Base-by-base conservation (phyloP, 2,888 invertebrate genomes). In the Blastobasis adustella region DNA sequence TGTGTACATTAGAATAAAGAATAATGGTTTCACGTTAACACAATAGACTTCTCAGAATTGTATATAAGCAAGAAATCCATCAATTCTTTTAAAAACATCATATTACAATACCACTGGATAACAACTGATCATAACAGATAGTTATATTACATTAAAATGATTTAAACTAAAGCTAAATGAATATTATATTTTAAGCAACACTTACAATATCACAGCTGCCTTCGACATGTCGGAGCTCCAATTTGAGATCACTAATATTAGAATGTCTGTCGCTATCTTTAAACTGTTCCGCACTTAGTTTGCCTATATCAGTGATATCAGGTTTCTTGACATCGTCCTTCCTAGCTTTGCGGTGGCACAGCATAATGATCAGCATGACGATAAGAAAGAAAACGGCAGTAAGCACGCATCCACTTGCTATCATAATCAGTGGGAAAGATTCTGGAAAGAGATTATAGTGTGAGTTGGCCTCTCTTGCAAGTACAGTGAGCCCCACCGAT, bases 191-290 rank as follows among this genome's bases (percentile, higher is more conserved):
- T n/a, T n/a, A n/a, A 23, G 23, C 23, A 23, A 40, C 37, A 78
- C 89, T 89, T 64, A 92, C 93, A 86, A 91, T 90, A 72, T 94
- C 94, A 77, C 94, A 94, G 63, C 93, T 92, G 41, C 94, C 94
- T 55, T 94, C 94, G 49, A 94, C 93, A 45, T 96, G 96, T 50
- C 96, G 90, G 56, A 97, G 90, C 76, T 97, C 97, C 62, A 96
- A 90, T 79, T 97, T 97, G 70, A 97, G 89, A 79, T 97, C 97
- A 61, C 97, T 97, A 63, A 96, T 96, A 73, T 96, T 96, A 43
- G 97, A 97, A 68, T 94, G 95, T 55, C 95, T 90, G 76, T 97
- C 97, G 49, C 95, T 95, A 71, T 94, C 94, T 61, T 93, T 93
- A 59, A 90, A 92, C 48, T 73, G 73, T 42, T 83, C 80, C 0